Percentiles rank a stretch among this genome's conserved stretches.
These are phyloP conservation scores for Balaeniceps rex DNA, from an alignment of 2,113 vertebrate species.

Conservation along the genomic window DNA sequence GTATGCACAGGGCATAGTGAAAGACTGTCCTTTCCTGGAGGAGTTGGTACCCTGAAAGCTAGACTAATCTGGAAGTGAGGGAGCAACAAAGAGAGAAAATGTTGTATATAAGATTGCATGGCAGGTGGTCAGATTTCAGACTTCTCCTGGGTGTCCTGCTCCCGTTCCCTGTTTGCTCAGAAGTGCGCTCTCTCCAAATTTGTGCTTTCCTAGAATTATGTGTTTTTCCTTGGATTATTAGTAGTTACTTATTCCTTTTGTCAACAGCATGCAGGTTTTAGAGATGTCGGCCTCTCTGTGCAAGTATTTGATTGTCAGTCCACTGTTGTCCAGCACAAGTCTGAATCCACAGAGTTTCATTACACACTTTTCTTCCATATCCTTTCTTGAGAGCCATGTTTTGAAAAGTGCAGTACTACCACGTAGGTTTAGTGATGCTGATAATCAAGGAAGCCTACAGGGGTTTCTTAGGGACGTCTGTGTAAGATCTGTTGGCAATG, in stretches of 20 bases:
- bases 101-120: background rate
- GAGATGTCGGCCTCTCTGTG: background rate
- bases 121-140: background rate
- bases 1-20: rapidly evolving
- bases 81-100: background rate
- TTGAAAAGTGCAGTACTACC: background rate
- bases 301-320: background rate
- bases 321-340: background rate
- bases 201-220: background rate
- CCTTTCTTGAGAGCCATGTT: background rate
- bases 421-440: background rate
- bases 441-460: background rate
- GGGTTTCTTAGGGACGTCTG: background rate
- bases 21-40: background rate
- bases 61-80: background rate
- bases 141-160: background rate
- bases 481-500: background rate
- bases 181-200: background rate
- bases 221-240: background rate
- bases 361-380: background rate
- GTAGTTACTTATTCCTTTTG: background rate
- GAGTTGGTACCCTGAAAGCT: background rate
- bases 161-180: background rate
- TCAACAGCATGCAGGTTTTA: background rate
- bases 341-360: background rate